Conservation (phyloP, 2,113 vertebrate species). For the Nestor notabilis region DNA sequence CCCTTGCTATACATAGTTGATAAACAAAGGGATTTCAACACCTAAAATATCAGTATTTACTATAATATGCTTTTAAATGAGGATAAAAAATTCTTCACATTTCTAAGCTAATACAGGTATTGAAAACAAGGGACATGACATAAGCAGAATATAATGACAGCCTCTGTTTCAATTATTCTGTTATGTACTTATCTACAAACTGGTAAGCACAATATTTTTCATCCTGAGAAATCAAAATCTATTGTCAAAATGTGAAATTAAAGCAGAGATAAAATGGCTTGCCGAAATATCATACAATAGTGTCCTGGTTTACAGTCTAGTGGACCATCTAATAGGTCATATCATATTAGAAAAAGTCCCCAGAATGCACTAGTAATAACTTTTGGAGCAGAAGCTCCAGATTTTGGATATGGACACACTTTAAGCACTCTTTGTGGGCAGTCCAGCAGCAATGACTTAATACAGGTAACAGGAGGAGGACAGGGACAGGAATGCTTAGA, state of each 20-base stretch:
- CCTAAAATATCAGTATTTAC: background rate
- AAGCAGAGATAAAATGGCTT: background rate
- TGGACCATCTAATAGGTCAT: background rate
- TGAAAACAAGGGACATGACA: background rate
- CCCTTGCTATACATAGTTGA: background rate
- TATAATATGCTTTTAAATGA: background rate
- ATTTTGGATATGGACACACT: background rate
- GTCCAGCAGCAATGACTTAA: background rate
- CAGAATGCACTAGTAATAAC: background rate
- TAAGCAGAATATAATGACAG: background rate
- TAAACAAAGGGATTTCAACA: background rate
- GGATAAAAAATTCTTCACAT: background rate
- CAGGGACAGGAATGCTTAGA: background rate
- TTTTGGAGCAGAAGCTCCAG: background rate
- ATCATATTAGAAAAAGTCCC: background rate
- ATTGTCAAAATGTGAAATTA: background rate
- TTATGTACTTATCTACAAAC: background rate
- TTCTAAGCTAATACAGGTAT: background rate
- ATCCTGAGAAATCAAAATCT: background rate
- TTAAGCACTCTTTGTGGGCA: background rate
- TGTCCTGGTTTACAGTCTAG: background rate
- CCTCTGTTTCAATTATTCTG: background rate
- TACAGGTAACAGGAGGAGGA: accelerated
- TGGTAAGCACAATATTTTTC: background rate
- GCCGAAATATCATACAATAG: background rate